Percentiles rank a stretch among this genome's conserved stretches.
phyloP scores from a whole-genome alignment of 2,113 vertebrate genomes.

The Chamaea fasciata region DNA sequence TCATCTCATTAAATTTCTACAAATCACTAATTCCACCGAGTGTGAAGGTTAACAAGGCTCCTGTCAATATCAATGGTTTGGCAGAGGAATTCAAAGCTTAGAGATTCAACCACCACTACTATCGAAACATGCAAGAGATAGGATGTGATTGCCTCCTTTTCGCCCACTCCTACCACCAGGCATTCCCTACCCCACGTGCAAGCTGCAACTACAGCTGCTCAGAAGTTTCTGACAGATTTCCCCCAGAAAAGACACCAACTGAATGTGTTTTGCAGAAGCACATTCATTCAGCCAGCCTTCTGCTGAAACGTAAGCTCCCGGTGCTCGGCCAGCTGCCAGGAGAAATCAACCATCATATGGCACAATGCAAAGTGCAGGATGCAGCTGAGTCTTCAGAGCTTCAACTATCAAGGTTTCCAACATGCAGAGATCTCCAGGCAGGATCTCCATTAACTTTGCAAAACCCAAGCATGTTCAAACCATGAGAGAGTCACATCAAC shows the following conservation, averaged over 20 bases:
- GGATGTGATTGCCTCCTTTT: not conserved
- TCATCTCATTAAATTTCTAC: not conserved
- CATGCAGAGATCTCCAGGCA: not conserved
- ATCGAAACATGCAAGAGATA: not conserved
- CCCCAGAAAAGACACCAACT: not conserved
- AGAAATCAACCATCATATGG: not conserved
- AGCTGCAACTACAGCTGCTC: not conserved
- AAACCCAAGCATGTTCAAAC: not conserved
- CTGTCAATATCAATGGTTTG: not conserved
- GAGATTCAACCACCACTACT: not conserved
- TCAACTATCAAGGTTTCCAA: not conserved
- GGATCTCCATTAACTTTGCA: not conserved
- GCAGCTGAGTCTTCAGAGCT: not conserved
- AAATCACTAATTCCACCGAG: slow-evolving; percentile 15
- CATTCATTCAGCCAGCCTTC: not conserved
- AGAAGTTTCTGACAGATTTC: not conserved
- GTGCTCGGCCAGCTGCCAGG: not conserved
- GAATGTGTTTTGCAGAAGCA: not conserved
- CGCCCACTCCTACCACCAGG: not conserved
- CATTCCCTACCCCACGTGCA: not conserved
- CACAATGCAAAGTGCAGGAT: not conserved
- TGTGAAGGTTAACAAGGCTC: slow-evolving; percentile 7
- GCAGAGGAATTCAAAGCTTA: not conserved
- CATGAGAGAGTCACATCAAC: not conserved
- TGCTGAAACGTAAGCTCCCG: not conserved